phyloP scores from a whole-genome alignment of 1,140 invertebrate species.

The Amyelois transitella region DNA sequence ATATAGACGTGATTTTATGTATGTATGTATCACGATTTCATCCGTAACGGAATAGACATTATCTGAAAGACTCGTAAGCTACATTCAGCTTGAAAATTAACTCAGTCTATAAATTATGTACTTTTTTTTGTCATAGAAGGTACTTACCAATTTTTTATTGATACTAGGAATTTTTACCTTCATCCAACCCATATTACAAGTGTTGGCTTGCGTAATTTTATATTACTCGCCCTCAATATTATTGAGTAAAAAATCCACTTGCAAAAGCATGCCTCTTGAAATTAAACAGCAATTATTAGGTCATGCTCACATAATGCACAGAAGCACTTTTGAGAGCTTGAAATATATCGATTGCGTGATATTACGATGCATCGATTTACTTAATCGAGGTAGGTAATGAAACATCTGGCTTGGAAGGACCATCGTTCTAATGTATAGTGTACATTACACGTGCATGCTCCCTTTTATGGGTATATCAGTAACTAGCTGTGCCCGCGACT shows the following conservation, averaged over 20 bases:
- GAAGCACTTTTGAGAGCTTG: not conserved
- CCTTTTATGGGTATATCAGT: not conserved
- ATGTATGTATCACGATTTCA: no score
- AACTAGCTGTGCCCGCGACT: not conserved
- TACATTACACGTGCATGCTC: not conserved
- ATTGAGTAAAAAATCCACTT: not conserved
- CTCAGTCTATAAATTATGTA: no score
- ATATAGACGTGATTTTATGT: no score
- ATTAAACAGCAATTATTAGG: slow-evolving; percentile 8
- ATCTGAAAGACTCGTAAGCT: no score
- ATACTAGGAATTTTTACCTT: no score
- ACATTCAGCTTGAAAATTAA: no score
- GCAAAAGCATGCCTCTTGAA: slow-evolving; percentile 4
- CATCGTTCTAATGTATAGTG: not conserved
- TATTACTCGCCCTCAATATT: not conserved
- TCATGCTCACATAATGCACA: slow-evolving; percentile 9
- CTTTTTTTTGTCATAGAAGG: no score
- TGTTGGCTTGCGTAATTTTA: not conserved
- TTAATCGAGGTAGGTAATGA: not conserved
- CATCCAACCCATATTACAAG: no score
- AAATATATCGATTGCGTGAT: not conserved
- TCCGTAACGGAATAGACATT: no score
- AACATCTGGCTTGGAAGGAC: slow-evolving; percentile 3
- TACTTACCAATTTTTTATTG: no score
- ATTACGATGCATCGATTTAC: not conserved